A percentile compares a stretch with the other conserved stretches of the same genome.
Evolutionary conservation across 2,888 invertebrate genomes (phyloP).

Genomic region (Mythimna impura): DNA sequence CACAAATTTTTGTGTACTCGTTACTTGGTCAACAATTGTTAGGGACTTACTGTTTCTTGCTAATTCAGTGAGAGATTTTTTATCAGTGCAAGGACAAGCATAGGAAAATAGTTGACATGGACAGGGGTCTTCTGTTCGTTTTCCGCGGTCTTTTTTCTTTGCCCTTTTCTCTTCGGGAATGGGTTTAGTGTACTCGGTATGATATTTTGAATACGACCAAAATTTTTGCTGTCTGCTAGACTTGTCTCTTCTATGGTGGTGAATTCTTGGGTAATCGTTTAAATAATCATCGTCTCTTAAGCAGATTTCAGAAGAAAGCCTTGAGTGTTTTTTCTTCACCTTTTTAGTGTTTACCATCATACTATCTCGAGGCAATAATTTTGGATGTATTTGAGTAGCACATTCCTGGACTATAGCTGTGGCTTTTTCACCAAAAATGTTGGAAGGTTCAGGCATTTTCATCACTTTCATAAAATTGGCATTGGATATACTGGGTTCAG

Average conservation of each 20-base stretch:
- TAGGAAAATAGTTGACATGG: slow-evolving; percentile 84
- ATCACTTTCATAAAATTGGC: slow-evolving; percentile 68
- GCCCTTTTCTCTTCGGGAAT: slow-evolving; percentile 72
- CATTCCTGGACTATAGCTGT: slow-evolving; percentile 80
- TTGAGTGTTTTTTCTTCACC: slow-evolving; percentile 66
- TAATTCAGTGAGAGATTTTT: slow-evolving; percentile 74
- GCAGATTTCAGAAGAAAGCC: slow-evolving; percentile 79
- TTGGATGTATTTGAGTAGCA: slow-evolving; percentile 76
- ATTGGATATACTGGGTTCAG: slow-evolving; percentile 70
- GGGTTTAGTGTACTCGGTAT: slow-evolving; percentile 77
- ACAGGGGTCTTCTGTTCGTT: slow-evolving; percentile 78
- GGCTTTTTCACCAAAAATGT: slow-evolving; percentile 69
- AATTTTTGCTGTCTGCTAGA: slow-evolving; percentile 75
- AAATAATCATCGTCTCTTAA: slow-evolving; percentile 72
- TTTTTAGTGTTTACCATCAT: slow-evolving; percentile 70
- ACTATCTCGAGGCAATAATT: slow-evolving; percentile 69
- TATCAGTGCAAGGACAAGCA: slow-evolving; percentile 79
- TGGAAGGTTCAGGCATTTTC: slow-evolving; percentile 60
- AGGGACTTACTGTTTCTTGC: slow-evolving; percentile 71
- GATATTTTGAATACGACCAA: slow-evolving; percentile 82
- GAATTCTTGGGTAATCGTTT: slow-evolving; percentile 54
- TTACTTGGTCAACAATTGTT: slow-evolving; percentile 70
- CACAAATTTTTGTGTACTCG: slow-evolving; percentile 68
- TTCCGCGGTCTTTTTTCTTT: slow-evolving; percentile 75
- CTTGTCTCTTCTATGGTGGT: slow-evolving; percentile 64